Base-by-base conservation (phyloP, 2,888 invertebrate species). In the Andrena chrysosceles region DNA sequence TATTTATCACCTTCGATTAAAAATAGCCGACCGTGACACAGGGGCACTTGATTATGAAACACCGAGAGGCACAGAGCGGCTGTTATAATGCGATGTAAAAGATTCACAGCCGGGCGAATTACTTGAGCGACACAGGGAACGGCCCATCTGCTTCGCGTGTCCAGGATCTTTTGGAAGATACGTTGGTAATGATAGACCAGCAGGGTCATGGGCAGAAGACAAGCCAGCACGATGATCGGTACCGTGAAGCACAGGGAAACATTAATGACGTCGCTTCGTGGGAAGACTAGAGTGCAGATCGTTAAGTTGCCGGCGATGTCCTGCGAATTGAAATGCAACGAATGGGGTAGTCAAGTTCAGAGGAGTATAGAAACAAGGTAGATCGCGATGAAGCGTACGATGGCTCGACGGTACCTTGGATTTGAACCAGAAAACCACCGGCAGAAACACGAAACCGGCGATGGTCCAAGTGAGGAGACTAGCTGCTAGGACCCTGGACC, bases 281-380 rank as follows among this genome's bases (percentile, higher is more conserved):
- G 95, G 89, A 95, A 95, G n/a, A 95, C 94, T 42, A 95, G 90
- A 2, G 95, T 95, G 91, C 95, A 95, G 69, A 95, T 94, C 31
- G 92, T 93, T 49, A 81, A 78, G 54, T 88, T 90, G 20, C 73
- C 85, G 13, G 81, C 67, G 0, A 89, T 86, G 4, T 87, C 84
- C 92, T 92, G 85, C 7, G 80, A 67, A 78, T 70, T 63, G 59
- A 5, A 69, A 68, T 56, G 42, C 16, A 42, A 42, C 16, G 42
- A 42, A 42, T 5, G 42, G 13, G 13, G 1, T 3, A 16, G 42
- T 42, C 42, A 42, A 13, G 4, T 16, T 42, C 1, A 42, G 4
- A 5, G 1, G 1, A 42, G 42, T 16, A 42, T 1, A 42, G 42
- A 42, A 16, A 16, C 16, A 13, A n/a, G 20, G 54, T 20, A 63